A percentile compares a stretch with the other conserved stretches of the same genome.
Conservation (phyloP, 2,888 invertebrate species). For the Troides aeacus region DNA sequence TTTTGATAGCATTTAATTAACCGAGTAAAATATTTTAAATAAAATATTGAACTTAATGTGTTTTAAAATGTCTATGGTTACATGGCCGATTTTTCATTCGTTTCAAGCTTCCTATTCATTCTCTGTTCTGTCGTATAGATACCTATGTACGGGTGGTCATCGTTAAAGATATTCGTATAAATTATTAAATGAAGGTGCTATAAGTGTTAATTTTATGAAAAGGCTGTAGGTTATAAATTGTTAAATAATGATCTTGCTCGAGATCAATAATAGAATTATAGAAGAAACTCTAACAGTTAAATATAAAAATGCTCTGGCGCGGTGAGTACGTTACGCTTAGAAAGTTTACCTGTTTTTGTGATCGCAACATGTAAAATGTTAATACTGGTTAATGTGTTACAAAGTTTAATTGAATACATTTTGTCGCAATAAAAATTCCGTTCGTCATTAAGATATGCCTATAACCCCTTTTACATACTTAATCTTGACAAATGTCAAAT, state of each 20-base stretch:
- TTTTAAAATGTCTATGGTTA: constrained; percentile 50
- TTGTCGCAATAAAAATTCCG: constrained; percentile 19
- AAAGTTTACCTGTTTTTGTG: constrained; percentile 72
- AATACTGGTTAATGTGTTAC: constrained; percentile 27
- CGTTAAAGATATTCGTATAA: constrained; percentile 70
- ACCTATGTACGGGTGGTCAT: constrained; percentile 72
- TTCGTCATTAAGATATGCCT: constrained; percentile 39
- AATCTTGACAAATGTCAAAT: constrained; percentile 74
- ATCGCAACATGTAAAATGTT: constrained; percentile 51
- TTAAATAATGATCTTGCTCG: constrained; percentile 94
- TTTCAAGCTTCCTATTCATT: constrained; percentile 70
- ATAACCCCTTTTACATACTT: constrained; percentile 66
- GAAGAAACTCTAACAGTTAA: constrained; percentile 97
- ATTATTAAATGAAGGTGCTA: constrained; percentile 80
- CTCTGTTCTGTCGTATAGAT: constrained; percentile 70
- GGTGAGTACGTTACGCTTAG: constrained; percentile 88
- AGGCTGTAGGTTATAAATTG: constrained; percentile 78
- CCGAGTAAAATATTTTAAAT: not conserved
- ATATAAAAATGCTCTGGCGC: constrained; percentile 96
- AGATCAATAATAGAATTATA: constrained; percentile 99
- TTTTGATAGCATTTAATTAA: not conserved
- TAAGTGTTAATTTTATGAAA: constrained; percentile 78
- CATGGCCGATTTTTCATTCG: constrained; percentile 68
- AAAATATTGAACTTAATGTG: not conserved
- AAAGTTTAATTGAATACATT: constrained; percentile 15